Evolutionary conservation across 1,140 invertebrate genomes (phyloP).

Genomic region (Drosophila parvula): DNA sequence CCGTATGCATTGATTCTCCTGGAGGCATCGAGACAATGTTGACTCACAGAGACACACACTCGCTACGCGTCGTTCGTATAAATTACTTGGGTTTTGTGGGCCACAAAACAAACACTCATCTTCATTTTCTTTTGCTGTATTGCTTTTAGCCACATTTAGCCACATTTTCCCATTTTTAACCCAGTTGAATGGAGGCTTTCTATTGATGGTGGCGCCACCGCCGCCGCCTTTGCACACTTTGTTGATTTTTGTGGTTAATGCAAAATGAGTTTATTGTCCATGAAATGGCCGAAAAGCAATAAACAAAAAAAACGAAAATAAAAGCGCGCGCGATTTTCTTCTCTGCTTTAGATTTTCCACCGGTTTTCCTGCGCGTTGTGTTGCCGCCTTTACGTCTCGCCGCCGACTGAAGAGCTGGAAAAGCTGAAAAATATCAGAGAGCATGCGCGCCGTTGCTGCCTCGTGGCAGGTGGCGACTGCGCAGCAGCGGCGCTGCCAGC

Average conservation of each 20-base stretch:
- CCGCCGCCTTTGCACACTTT: slow-evolving; percentile 60
- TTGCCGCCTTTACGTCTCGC: slow-evolving; percentile 69
- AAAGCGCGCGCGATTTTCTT: slow-evolving; percentile 42
- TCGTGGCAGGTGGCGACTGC: slow-evolving; percentile 31
- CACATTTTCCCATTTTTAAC: slow-evolving; percentile 22
- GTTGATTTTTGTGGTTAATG: slow-evolving; percentile 72
- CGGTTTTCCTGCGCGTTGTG: slow-evolving; percentile 39
- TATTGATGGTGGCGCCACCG: slow-evolving; percentile 38
- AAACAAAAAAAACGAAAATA: slow-evolving; percentile 13
- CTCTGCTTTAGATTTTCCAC: slow-evolving; percentile 8
- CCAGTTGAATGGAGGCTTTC: slow-evolving; percentile 50
- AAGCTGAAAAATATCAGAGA: slow-evolving; percentile 3
- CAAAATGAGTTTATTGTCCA: slow-evolving; percentile 65
- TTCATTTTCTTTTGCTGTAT: slow-evolving; percentile 8
- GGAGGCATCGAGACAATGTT: slow-evolving; percentile 48
- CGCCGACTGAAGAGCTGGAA: slow-evolving; percentile 51
- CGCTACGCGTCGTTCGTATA: neutral
- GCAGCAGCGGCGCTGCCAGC: slow-evolving; percentile 26
- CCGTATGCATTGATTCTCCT: slow-evolving; percentile 29
- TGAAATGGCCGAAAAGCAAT: slow-evolving; percentile 50
- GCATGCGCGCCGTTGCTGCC: slow-evolving; percentile 42
- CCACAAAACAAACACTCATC: slow-evolving; percentile 38
- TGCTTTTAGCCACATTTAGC: slow-evolving; percentile 30
- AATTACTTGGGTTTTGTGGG: slow-evolving; percentile 39
- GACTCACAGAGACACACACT: slow-evolving; percentile 7